These are phyloP conservation scores for Balearica regulorum DNA, from an alignment of 2,797 vertebrate species.

Conservation along the genomic window DNA sequence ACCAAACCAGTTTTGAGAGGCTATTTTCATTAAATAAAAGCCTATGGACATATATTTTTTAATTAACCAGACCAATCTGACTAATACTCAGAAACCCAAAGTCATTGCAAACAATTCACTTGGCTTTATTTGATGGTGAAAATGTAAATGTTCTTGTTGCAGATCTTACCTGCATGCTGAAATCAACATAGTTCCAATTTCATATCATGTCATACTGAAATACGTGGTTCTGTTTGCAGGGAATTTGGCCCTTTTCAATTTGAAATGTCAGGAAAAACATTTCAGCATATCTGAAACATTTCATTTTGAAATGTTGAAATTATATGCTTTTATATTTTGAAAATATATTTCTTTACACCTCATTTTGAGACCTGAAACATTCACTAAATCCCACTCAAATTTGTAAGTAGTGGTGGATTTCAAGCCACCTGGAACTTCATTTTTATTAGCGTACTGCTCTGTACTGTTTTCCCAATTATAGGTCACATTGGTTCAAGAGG, in stretches of 20 bases:
- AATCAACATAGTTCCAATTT: neutral
- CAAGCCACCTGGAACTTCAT: neutral
- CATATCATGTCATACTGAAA: neutral
- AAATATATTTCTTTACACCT: neutral
- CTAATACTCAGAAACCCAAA: neutral
- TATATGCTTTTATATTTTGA: neutral
- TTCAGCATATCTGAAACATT: neutral
- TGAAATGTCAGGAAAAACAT: neutral
- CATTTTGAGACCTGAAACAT: neutral
- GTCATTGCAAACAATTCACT: accelerated
- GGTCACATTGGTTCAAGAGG: neutral
- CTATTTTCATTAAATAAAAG: neutral
- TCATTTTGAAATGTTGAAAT: neutral
- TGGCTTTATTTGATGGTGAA: neutral
- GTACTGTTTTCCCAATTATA: neutral
- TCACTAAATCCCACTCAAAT: neutral
- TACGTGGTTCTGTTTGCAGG: neutral
- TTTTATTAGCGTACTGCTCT: neutral
- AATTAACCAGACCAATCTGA: neutral
- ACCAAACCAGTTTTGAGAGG: neutral
- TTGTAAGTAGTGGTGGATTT: neutral
- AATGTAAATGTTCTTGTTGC: neutral
- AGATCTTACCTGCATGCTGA: neutral
- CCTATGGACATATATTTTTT: neutral
- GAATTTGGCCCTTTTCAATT: neutral